phyloP scores from a whole-genome alignment of 2,888 invertebrate species.

The Amaurobius ferox region DNA sequence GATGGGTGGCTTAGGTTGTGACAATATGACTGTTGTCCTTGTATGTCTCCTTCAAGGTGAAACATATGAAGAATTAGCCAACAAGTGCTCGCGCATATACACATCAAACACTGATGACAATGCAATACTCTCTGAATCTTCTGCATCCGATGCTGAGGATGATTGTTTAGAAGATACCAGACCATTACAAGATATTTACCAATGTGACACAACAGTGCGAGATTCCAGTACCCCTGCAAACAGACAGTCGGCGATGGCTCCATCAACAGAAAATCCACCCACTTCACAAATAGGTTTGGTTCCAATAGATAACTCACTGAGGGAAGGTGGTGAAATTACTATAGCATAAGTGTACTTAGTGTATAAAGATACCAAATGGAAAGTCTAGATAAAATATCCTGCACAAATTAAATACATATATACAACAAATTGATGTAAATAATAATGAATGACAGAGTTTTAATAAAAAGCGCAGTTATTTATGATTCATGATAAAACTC shows the following conservation, averaged over 20 bases:
- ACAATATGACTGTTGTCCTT: slow-evolving; percentile 98
- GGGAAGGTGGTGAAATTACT: slow-evolving; percentile 68
- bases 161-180: slow-evolving; percentile 60
- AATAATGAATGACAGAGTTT: not conserved
- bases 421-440: not conserved
- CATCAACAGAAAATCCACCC: slow-evolving; percentile 37
- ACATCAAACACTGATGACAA: slow-evolving; percentile 27
- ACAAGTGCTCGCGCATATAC: slow-evolving; percentile 75
- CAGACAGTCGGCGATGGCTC: slow-evolving; percentile 32
- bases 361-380: slow-evolving; percentile 23
- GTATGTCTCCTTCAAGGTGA: slow-evolving; percentile 84
- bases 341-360: slow-evolving; percentile 66
- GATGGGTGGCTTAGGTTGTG: slow-evolving; percentile 97
- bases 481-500: not conserved
- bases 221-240: slow-evolving; percentile 28
- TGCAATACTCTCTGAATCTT: slow-evolving; percentile 57
- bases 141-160: slow-evolving; percentile 67
- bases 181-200: slow-evolving; percentile 45
- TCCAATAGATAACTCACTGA: slow-evolving; percentile 38
- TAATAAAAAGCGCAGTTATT: not conserved
- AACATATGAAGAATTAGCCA: slow-evolving; percentile 78
- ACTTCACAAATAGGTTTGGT: slow-evolving; percentile 40
- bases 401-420: slow-evolving; percentile 34
- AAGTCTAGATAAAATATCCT: slow-evolving; percentile 26
- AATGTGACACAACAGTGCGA: slow-evolving; percentile 23